phyloP scores from a whole-genome alignment of 2,797 vertebrate species.

The Atherinosoma microstoma region DNA sequence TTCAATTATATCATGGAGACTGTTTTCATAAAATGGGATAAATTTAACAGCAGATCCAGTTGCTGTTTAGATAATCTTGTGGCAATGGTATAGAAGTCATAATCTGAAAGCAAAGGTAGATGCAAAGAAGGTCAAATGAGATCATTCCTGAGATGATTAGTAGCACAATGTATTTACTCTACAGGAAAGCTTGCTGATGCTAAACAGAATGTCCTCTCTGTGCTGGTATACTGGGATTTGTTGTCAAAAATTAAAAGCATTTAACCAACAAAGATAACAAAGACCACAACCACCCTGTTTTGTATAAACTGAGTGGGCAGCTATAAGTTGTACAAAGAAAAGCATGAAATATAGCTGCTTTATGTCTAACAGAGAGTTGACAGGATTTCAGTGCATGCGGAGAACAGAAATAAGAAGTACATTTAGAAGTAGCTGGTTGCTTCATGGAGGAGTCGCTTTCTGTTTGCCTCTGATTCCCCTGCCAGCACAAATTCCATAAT shows the following conservation, averaged over 20 bases:
- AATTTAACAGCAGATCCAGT: no score
- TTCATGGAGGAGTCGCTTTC: constrained; percentile 72
- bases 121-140: neutral
- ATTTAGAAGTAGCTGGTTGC: constrained; percentile 71
- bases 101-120: neutral
- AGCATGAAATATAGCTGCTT: constrained; percentile 79
- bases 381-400: constrained; percentile 78
- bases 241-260: neutral
- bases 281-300: constrained; percentile 35
- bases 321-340: constrained; percentile 68
- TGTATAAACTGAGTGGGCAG: constrained; percentile 57
- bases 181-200: neutral
- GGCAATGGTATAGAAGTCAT: no score
- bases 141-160: no score
- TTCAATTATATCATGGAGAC: no score
- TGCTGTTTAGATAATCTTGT: no score
- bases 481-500: constrained; percentile 54
- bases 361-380: constrained; percentile 74
- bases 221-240: neutral
- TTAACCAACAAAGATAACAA: constrained; percentile 16
- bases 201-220: constrained; percentile 1
- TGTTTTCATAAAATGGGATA: no score
- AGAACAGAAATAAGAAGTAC: constrained; percentile 79
- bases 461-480: constrained; percentile 68
- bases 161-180: no score